phyloP scores from a whole-genome alignment of 2,113 vertebrate species.

The Notarius lentiginosus region DNA sequence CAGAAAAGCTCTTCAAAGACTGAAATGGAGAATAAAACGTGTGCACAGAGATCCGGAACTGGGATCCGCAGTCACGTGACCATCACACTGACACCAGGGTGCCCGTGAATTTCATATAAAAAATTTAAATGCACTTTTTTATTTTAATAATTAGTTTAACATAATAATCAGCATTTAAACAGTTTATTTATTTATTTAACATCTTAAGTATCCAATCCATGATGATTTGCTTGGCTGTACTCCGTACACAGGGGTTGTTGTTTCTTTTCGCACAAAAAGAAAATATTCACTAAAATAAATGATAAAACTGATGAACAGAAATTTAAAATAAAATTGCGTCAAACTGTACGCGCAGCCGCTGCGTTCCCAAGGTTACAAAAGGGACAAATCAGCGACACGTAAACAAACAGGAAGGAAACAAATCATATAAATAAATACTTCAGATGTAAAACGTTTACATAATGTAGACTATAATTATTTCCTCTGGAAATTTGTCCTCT shows the following conservation, averaged over 20 bases:
- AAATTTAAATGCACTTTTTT: too few species aligned
- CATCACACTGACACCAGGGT: not conserved
- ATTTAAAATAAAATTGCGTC: not conserved
- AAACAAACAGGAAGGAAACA: not conserved
- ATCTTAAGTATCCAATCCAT: not conserved
- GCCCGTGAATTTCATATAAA: not conserved
- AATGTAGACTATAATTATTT: not conserved
- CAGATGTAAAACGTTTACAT: too few species aligned
- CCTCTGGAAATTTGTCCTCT: too few species aligned
- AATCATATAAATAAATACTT: not conserved
- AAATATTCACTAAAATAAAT: not conserved
- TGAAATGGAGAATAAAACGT: not conserved
- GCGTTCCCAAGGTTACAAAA: slow-evolving; percentile 16
- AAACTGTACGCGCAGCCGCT: not conserved
- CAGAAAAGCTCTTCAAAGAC: not conserved
- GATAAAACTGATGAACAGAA: too few species aligned
- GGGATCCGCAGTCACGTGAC: slow-evolving; percentile 2
- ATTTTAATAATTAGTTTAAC: too few species aligned
- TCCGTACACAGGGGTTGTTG: not conserved
- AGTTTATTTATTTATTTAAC: not conserved
- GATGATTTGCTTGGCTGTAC: not conserved
- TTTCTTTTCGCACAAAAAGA: not conserved
- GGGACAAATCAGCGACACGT: not conserved
- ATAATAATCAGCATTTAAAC: too few species aligned
- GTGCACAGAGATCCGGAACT: not conserved